Evolutionary conservation across 2,888 invertebrate species (phyloP).

Genomic region (Drosophila recens): DNA sequence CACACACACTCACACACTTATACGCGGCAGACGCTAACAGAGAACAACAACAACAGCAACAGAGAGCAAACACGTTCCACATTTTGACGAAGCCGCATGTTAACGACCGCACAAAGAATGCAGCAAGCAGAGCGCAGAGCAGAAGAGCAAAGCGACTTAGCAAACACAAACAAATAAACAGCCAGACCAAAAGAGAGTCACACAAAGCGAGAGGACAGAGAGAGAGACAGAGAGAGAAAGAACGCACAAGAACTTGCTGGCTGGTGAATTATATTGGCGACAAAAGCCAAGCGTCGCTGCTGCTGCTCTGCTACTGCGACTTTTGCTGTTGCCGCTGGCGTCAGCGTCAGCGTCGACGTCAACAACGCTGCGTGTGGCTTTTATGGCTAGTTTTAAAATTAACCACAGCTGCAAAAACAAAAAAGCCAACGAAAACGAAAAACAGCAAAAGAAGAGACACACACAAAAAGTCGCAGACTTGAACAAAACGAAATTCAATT

Average conservation of each 20-base stretch:
- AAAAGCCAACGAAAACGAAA: slow-evolving; percentile 38
- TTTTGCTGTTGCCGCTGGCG: slow-evolving; percentile 3
- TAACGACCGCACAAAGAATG: slow-evolving; percentile 80
- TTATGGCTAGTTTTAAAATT: slow-evolving; percentile 79
- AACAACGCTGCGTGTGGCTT: slow-evolving; percentile 65
- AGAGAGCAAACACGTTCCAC: slow-evolving; percentile 67
- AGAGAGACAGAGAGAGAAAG: slow-evolving; percentile 8
- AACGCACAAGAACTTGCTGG: slow-evolving; percentile 48
- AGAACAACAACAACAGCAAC: slow-evolving; percentile 29
- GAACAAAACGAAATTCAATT: slow-evolving; percentile 73
- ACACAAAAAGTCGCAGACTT: slow-evolving; percentile 60
- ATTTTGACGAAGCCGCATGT: slow-evolving; percentile 68
- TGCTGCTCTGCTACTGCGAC: slow-evolving; percentile 6
- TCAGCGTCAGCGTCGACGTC: background rate
- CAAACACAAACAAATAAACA: slow-evolving; percentile 45
- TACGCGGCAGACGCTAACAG: slow-evolving; percentile 32
- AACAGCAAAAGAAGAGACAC: slow-evolving; percentile 39
- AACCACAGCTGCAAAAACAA: slow-evolving; percentile 67
- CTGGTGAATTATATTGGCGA: slow-evolving; percentile 61
- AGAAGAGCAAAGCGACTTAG: slow-evolving; percentile 49
- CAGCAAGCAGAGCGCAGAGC: slow-evolving; percentile 49
- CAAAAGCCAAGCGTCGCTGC: slow-evolving; percentile 63
- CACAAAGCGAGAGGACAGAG: slow-evolving; percentile 15
- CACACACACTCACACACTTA: slow-evolving; percentile 25
- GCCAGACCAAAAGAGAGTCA: slow-evolving; percentile 20